Percentiles rank a stretch among this genome's conserved stretches.
Conservation (phyloP, 2,113 vertebrate species). For the Silurus glanis region DNA sequence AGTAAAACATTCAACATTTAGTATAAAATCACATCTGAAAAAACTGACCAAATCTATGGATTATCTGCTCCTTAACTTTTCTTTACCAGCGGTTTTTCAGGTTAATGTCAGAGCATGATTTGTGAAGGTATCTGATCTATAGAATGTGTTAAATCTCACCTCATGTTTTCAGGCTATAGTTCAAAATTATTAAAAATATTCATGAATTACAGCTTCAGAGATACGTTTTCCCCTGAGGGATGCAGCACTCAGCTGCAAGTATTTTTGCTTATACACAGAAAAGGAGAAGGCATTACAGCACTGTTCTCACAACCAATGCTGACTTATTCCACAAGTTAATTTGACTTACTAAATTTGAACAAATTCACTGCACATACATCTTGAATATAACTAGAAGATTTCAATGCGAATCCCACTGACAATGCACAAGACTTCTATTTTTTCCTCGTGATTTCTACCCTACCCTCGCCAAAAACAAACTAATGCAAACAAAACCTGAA, state of each 20-base stretch:
- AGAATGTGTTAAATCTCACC: neutral
- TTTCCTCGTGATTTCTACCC: neutral
- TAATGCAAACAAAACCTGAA: slow-evolving; percentile 8
- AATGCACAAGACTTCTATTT: neutral
- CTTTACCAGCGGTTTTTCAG: neutral
- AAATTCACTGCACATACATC: neutral
- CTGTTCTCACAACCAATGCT: neutral
- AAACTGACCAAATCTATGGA: neutral
- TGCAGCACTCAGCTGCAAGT: neutral
- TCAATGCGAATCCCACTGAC: neutral
- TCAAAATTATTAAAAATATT: neutral
- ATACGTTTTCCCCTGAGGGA: neutral
- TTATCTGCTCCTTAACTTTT: neutral
- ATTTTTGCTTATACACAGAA: neutral
- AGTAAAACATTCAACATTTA: neutral
- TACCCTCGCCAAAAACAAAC: neutral
- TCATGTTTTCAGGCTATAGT: neutral
- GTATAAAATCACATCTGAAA: neutral
- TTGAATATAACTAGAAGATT: neutral
- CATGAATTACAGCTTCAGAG: neutral
- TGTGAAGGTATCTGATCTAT: neutral
- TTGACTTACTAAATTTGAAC: neutral
- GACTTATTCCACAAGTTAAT: neutral
- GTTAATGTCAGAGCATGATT: neutral
- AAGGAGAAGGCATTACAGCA: neutral